Evolutionary conservation across 2,888 invertebrate species (phyloP), one percentile per base, ranked within the genome.

Genomic region (Cabera pusaria): DNA sequence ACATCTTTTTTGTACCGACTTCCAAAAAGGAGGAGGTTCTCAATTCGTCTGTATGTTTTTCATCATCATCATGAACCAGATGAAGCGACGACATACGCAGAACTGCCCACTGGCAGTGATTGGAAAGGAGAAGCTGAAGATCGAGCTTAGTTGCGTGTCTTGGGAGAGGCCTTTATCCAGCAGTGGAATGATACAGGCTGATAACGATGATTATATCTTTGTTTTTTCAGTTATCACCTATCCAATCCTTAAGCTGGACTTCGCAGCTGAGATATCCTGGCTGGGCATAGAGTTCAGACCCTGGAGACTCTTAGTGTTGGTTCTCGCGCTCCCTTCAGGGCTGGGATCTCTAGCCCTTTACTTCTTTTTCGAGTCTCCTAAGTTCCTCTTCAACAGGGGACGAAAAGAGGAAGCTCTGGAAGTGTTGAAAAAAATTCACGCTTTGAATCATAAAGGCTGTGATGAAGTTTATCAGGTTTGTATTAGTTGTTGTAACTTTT

Each of bases 301-400:
- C 0, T 96, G 96, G 96, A 88, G 96, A 24, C 63, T 95, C 6
- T 92, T 95, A 29, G 75, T 95, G 10, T 85, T 93, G 0, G 64
- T 79, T 0, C 56, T 84, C 19, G 77, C 85, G 0, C 19, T 87
- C 6, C 87, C 87, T 0, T 64, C 73, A 4, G 86, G 84, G 0
- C 21, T 93, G 0, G 91, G 94, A 28, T 91, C 92, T 0, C 6
- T 92, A 0, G 88, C 91, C 3, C 80, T 93, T 6, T 77, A 87
- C 21, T 86, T 87, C 45, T 89, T 93, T 58, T 93, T 95, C 0
- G 96, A 96, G 69, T 96, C 94, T 34, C 96, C 96, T 0, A 95
- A 95, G 68, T 96, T 93, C 66, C 81, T 93, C 31, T 88, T 93
- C 7, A 91, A 93, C 12, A 90, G 91, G 47, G 93, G 93, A 0